These are phyloP conservation scores for Oreonectes daqikongensis DNA, from an alignment of 2,797 vertebrate species.

Conservation along the genomic window DNA sequence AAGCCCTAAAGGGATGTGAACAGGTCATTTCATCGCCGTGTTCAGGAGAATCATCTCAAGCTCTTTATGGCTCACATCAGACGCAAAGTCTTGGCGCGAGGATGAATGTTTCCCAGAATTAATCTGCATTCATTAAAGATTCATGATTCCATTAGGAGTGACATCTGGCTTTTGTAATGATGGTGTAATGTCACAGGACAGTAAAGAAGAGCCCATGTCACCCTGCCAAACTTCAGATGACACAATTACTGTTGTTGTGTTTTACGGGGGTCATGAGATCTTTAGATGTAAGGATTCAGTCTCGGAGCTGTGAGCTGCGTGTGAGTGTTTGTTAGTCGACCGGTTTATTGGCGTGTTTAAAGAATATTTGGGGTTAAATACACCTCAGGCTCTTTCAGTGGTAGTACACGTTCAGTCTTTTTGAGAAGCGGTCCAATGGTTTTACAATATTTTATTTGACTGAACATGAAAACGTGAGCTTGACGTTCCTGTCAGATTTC, in stretches of 20 bases:
- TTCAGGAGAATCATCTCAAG: neutral
- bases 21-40: too few relatives aligned
- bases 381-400: neutral
- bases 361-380: constrained; percentile 14
- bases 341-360: constrained; percentile 45
- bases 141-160: constrained; percentile 54
- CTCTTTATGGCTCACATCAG: neutral
- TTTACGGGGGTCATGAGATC: constrained; percentile 54
- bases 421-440: too few relatives aligned
- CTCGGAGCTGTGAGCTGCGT: constrained; percentile 28
- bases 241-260: constrained; percentile 50
- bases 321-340: constrained; percentile 33
- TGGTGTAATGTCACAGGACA: constrained; percentile 45
- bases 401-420: too few relatives aligned
- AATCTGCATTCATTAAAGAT: constrained; percentile 56
- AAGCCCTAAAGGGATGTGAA: too few relatives aligned
- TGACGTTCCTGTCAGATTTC: neutral
- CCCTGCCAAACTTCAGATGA: constrained; percentile 31
- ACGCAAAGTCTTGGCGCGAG: constrained; percentile 32
- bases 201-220: constrained; percentile 38
- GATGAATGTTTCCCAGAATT: constrained; percentile 48
- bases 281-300: constrained; percentile 53
- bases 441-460: neutral
- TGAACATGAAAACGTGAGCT: neutral
- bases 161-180: constrained; percentile 59